Base-by-base conservation (phyloP, 1,140 invertebrate species). In the Calephelis virginiensis region DNA sequence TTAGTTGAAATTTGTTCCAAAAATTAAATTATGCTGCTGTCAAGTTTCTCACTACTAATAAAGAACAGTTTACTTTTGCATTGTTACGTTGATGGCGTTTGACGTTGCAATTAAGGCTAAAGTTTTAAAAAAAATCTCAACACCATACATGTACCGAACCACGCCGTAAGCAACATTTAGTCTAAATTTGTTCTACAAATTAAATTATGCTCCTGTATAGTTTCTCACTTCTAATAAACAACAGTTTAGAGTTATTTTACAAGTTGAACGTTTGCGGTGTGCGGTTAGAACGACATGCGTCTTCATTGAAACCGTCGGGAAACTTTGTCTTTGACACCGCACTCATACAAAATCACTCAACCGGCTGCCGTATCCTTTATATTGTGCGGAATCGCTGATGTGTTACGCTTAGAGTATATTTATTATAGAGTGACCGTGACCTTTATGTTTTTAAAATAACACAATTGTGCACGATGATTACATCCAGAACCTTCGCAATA, bases 321-420 rank as follows among this genome's bases (percentile, higher is more conserved):
- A 59, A 59, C 53, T 59, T 59, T 59, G 53, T 59, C 53, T 59
- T 37, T 59, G 53, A 59, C 53, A 59, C 53, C 53, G 37, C 50
- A 56, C 53, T 59, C 53, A 59, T 59, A 59, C 53, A 59, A 38
- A 59, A 59, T 59, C 53, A 59, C 53, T 59, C 53, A 59, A 59
- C 53, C 53, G 53, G 53, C 53, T 59, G 53, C 28, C 53, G 28
- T 59, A 59, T 59, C 53, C 53, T 59, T 59, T 59, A 59, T 59
- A 59, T 59, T 59, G 53, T 59, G 53, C 28, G 28, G 28, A 59
- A 28, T 59, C 53, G 17, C 53, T 59, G 53, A 59, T 59, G 53
- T 59, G 53, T 59, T 37, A n/a, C 13, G 8, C 13, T 3, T 38
- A 38, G 53, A 38, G 11, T 38, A 59, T n/a, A 38, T 12, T 59